Percentiles rank a stretch among this genome's conserved stretches.
phyloP scores from a whole-genome alignment of 2,797 vertebrate genomes.

The Acanthiza pusilla region DNA sequence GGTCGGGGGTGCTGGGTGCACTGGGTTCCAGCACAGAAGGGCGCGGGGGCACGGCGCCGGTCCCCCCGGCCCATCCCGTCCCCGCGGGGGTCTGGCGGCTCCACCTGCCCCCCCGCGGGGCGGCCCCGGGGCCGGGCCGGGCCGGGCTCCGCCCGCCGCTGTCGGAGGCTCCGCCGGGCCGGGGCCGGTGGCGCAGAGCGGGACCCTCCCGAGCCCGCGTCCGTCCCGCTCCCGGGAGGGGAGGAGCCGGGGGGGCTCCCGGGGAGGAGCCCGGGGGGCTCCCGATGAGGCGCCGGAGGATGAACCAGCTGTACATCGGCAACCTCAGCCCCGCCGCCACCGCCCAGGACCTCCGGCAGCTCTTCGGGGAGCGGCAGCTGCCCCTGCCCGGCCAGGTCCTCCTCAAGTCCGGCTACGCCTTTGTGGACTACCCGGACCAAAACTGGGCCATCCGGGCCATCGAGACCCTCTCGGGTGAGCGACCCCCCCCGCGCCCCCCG shows the following conservation, averaged over 20 bases:
- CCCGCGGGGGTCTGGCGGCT: neutral
- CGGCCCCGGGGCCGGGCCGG: neutral
- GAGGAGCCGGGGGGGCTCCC: neutral
- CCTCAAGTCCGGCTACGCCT: conserved; percentile 93
- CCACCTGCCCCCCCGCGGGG: neutral
- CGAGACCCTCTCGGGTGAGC: conserved; percentile 89
- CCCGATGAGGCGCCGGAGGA: conserved; percentile 76
- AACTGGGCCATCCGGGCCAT: conserved; percentile 92
- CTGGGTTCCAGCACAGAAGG: no score
- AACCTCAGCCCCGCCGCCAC: conserved; percentile 93
- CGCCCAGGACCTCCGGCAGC: conserved; percentile 90
- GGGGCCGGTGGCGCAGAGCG: conserved; percentile 17
- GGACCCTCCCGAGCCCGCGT: neutral
- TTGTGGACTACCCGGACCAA: conserved; percentile 92
- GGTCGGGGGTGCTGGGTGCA: neutral
- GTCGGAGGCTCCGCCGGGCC: neutral
- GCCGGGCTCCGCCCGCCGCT: neutral
- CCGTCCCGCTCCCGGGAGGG: neutral
- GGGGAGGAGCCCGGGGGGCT: conserved; percentile 20
- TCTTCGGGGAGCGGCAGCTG: conserved; percentile 89
- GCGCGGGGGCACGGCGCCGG: neutral
- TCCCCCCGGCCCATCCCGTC: neutral
- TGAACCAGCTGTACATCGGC: conserved; percentile 95
- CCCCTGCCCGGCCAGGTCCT: conserved; percentile 88
- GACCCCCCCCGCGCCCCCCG: neutral